Base-by-base conservation (phyloP, 2,113 vertebrate genomes). In the Antidorcas marsupialis region DNA sequence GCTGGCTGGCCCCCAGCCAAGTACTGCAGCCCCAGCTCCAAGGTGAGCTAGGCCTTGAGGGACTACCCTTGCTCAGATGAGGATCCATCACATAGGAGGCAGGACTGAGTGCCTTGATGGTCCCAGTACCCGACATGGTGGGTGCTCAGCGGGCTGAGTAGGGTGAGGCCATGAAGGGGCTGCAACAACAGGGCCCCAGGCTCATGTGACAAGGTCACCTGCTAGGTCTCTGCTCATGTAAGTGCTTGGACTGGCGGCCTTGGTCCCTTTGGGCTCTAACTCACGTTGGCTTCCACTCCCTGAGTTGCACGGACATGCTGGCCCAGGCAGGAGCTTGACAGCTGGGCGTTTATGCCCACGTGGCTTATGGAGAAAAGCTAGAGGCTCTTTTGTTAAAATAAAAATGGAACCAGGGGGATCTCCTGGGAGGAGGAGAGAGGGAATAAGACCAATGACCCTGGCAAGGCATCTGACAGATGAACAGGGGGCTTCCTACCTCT, bases 51-150 rank as follows among this genome's bases (percentile, higher is more conserved):
- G 33, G 33, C 23, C 45, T 23, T 23, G 50, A 50, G 39, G n/a
- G 30, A 23, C 3, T 0, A 1, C 0, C 6, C 10, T 47, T 30
- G 85, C 45, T 39, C 17, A 36, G 33, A 33, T 12, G 7, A 0
- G 1, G 33, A 39, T 4, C 39, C 36, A 33, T 11, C 43, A 25
- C 21, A 28, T 1, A 36, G 45, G 59, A 84, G n/a, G 89, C 6
- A 3, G 81, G 67, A 36, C 43, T 19, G 33, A 15, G 28, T 16
- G 23, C 67, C 50, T 30, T 14, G 67, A 50, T 45, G 53, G 47
- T 47, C 67, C 89, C 4, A 39, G 94, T 9, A 27, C 45, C 23
- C 3, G 3, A 45, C 25, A 76, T 4, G 64, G 47, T 21, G 2
- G 30, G 82, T 3, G 47, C 64, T 62, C 30, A 43, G 88, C 2